A percentile compares a stretch with the other conserved stretches of the same genome.
phyloP scores from a whole-genome alignment of 2,113 vertebrate genomes.

The Myiozetetes cayanensis region DNA sequence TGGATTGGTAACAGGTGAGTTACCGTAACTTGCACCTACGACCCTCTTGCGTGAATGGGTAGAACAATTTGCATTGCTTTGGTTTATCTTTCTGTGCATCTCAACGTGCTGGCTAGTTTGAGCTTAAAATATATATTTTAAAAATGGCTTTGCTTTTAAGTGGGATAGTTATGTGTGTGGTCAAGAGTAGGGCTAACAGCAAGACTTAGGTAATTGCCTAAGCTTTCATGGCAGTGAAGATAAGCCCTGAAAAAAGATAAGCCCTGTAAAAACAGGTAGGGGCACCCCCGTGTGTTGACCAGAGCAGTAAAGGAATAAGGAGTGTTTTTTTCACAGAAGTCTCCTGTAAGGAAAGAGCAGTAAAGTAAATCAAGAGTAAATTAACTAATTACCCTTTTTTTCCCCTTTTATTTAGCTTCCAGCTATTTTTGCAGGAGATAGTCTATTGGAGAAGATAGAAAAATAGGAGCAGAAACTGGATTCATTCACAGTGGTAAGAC shows the following conservation, averaged over 20 bases:
- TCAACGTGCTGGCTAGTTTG: background rate
- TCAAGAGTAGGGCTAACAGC: background rate
- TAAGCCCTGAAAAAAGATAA: background rate
- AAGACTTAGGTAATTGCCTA: background rate
- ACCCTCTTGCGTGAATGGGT: background rate
- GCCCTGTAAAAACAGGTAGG: background rate
- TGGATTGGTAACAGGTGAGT: background rate
- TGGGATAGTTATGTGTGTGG: background rate
- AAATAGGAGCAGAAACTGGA: background rate
- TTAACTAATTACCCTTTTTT: background rate
- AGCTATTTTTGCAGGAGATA: background rate
- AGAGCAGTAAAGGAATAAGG: background rate
- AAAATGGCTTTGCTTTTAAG: background rate
- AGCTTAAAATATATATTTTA: background rate
- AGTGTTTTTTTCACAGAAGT: background rate
- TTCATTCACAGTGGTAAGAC: background rate
- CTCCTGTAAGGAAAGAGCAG: background rate
- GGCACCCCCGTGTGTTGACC: accelerated
- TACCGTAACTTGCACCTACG: accelerated
- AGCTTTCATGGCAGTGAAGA: background rate
- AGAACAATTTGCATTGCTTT: background rate
- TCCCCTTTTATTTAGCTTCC: background rate
- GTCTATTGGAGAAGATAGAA: background rate
- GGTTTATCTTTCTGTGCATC: background rate
- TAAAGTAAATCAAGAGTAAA: background rate